A percentile compares a stretch with the other conserved stretches of the same genome.
Evolutionary conservation across 1,140 invertebrate species (phyloP).

Genomic region (Grapholita molesta): DNA sequence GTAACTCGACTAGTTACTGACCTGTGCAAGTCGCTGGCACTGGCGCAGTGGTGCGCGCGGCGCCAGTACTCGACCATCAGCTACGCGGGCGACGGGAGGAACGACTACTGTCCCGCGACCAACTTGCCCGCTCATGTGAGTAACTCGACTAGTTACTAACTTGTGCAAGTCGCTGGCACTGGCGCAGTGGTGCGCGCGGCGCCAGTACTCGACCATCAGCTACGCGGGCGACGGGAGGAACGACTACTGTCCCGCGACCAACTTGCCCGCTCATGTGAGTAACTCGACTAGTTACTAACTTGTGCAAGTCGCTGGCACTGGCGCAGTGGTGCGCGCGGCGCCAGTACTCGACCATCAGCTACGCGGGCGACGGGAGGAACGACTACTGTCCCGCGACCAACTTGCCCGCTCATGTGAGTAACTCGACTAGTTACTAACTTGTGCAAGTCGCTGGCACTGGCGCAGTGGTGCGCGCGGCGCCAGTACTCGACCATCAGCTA

Average conservation of each 20-base stretch:
- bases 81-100: slow-evolving; percentile 56
- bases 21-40: slow-evolving; percentile 57
- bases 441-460: slow-evolving; percentile 58
- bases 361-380: slow-evolving; percentile 48
- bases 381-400: slow-evolving; percentile 21
- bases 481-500: slow-evolving; percentile 42
- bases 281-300: slow-evolving; percentile 53
- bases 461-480: slow-evolving; percentile 31
- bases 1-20: slow-evolving; percentile 45
- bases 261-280: slow-evolving; percentile 28
- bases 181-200: slow-evolving; percentile 32
- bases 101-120: slow-evolving; percentile 55
- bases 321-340: slow-evolving; percentile 33
- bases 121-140: slow-evolving; percentile 30
- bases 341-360: slow-evolving; percentile 36
- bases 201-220: slow-evolving; percentile 32
- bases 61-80: slow-evolving; percentile 31
- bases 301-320: slow-evolving; percentile 60
- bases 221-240: slow-evolving; percentile 52
- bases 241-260: slow-evolving; percentile 20
- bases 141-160: slow-evolving; percentile 54
- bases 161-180: slow-evolving; percentile 60
- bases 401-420: slow-evolving; percentile 34
- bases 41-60: slow-evolving; percentile 37
- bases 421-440: slow-evolving; percentile 52